These are phyloP conservation scores for Coboldia fuscipes DNA, from an alignment of 1,140 invertebrate genomes.

Conservation along the genomic window DNA sequence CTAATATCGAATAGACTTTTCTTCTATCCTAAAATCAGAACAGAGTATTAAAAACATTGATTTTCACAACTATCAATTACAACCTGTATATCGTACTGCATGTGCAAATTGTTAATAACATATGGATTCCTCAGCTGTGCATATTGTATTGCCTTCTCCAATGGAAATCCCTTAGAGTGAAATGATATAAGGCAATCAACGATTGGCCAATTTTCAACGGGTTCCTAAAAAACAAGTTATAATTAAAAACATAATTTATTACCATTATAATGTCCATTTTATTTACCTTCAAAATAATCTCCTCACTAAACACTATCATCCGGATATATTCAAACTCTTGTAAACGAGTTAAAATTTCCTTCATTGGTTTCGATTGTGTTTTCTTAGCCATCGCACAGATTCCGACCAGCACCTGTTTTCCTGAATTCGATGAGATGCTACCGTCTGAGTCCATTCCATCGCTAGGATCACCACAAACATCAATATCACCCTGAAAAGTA, in stretches of 20 bases:
- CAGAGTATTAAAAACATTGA: background rate
- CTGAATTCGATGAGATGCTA: slow-evolving; percentile 19
- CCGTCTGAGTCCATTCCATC: slow-evolving; percentile 33
- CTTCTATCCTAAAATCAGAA: slow-evolving; percentile 46
- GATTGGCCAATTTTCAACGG: slow-evolving; percentile 94
- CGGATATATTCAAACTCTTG: slow-evolving; percentile 93
- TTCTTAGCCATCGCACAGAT: slow-evolving; percentile 99
- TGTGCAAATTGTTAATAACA: slow-evolving; percentile 94
- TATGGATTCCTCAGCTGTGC: slow-evolving; percentile 85
- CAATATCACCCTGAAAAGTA: slow-evolving; percentile 40
- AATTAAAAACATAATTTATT: too few species aligned
- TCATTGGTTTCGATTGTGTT: slow-evolving; percentile 96
- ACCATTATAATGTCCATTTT: too few species aligned
- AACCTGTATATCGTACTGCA: slow-evolving; percentile 94
- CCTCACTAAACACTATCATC: slow-evolving; percentile 81
- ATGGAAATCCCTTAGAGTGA: slow-evolving; percentile 94
- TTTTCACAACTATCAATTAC: slow-evolving; percentile 1
- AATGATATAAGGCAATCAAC: slow-evolving; percentile 97
- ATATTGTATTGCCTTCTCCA: slow-evolving; percentile 97
- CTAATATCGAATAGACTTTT: slow-evolving; percentile 86
- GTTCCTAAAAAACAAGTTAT: slow-evolving; percentile 33
- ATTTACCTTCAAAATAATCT: slow-evolving; percentile 75
- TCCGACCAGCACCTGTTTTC: slow-evolving; percentile 66
- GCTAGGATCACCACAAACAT: slow-evolving; percentile 34
- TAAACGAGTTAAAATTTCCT: slow-evolving; percentile 83